phyloP scores from a whole-genome alignment of 1,140 invertebrate genomes.

The Glossosoma conforme region DNA sequence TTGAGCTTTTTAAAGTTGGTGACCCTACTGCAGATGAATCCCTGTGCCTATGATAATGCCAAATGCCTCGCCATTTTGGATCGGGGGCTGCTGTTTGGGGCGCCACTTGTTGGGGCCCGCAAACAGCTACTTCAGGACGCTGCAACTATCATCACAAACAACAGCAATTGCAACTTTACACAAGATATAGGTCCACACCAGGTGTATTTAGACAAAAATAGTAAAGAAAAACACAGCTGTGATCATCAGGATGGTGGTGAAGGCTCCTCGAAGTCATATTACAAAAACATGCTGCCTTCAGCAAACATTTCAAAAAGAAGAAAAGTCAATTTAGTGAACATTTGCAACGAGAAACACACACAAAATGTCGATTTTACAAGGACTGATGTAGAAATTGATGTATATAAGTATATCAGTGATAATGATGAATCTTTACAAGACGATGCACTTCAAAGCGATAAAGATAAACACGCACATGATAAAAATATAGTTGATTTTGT shows the following conservation, averaged over 20 bases:
- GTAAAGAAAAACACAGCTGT: conserved; percentile 33
- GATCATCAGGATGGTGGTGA: conserved; percentile 7
- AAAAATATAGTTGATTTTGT: conserved; percentile 17
- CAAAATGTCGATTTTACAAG: too few species aligned
- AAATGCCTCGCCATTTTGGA: conserved; percentile 49
- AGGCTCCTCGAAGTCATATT: conserved; percentile 2
- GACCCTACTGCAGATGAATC: background rate
- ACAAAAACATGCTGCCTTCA: conserved; percentile 3
- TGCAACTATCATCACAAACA: conserved; percentile 46
- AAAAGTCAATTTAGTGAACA: background rate
- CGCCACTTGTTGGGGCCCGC: conserved; percentile 51
- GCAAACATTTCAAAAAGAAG: conserved; percentile 5
- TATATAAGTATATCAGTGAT: too few species aligned
- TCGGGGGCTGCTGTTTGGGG: conserved; percentile 77
- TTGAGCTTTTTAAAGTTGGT: conserved; percentile 57
- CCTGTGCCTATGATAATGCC: background rate
- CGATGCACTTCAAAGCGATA: conserved; percentile 33
- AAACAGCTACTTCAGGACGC: conserved; percentile 50
- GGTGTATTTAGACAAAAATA: conserved; percentile 16
- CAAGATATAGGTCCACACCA: conserved; percentile 9
- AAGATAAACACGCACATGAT: conserved; percentile 29
- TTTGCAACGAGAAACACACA: too few species aligned
- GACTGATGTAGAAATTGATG: too few species aligned
- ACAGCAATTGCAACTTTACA: conserved; percentile 17
- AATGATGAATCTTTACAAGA: too few species aligned